A percentile compares a stretch with the other conserved stretches of the same genome.
phyloP scores from a whole-genome alignment of 2,113 vertebrate genomes.

The Zosterops japonicus region DNA sequence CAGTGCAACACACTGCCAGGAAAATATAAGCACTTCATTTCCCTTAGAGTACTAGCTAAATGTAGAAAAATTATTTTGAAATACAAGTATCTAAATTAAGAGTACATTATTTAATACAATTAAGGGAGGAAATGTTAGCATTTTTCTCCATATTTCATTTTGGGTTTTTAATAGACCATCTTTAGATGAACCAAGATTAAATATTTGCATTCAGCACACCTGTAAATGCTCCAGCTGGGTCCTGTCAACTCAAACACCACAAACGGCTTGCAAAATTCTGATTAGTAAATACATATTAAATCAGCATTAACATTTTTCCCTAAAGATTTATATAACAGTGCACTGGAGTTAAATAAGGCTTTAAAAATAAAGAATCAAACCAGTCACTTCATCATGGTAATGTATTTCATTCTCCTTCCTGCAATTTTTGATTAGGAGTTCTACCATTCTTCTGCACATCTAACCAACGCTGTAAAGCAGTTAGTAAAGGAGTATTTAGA shows the following conservation, averaged over 20 bases:
- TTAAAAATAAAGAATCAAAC: slow-evolving; percentile 16
- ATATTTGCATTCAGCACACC: slow-evolving; percentile 39
- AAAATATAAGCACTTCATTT: not conserved
- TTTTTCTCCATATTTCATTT: not conserved
- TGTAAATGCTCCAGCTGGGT: slow-evolving; percentile 30
- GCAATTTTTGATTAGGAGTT: not conserved
- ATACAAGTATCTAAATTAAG: not conserved
- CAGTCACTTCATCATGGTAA: not conserved
- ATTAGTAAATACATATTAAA: slow-evolving; percentile 39
- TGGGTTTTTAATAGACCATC: not conserved
- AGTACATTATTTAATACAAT: not conserved
- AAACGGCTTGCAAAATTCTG: slow-evolving; percentile 1
- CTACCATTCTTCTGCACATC: not conserved
- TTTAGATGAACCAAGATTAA: slow-evolving; percentile 14
- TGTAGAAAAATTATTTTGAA: not conserved
- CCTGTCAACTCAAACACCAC: slow-evolving; percentile 1
- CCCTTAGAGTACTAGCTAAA: not conserved
- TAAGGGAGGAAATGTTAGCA: not conserved
- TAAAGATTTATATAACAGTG: not conserved
- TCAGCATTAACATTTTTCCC: slow-evolving; percentile 34
- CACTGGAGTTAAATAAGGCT: not conserved
- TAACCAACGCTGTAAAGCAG: not conserved
- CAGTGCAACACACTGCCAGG: not conserved
- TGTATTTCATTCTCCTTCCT: not conserved
- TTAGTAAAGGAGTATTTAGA: not conserved